A percentile compares a stretch with the other conserved stretches of the same genome.
Evolutionary conservation across 1,140 invertebrate genomes (phyloP).

Genomic region (Drosophila murphyi): DNA sequence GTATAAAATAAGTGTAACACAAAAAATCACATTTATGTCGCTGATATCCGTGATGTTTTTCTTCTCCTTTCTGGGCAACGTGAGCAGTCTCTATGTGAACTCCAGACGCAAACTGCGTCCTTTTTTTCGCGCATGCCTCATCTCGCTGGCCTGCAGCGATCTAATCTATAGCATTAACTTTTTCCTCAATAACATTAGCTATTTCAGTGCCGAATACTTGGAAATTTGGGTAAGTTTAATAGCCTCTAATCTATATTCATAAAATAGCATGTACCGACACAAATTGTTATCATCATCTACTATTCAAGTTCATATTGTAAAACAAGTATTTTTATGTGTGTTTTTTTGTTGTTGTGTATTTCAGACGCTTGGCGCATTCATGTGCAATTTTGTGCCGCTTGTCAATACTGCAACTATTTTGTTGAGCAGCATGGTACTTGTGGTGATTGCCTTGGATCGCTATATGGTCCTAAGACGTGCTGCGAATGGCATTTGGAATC

Average conservation of each 20-base stretch:
- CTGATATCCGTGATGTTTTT: slow-evolving; percentile 46
- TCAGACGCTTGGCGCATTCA: slow-evolving; percentile 84
- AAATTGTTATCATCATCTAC: no score
- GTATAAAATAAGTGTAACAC: slow-evolving; percentile 28
- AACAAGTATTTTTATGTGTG: no score
- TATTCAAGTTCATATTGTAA: no score
- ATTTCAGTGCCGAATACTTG: slow-evolving; percentile 59
- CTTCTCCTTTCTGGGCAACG: slow-evolving; percentile 63
- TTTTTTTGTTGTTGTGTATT: neutral
- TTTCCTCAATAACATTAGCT: slow-evolving; percentile 57
- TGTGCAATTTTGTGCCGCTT: slow-evolving; percentile 85
- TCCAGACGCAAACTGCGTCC: slow-evolving; percentile 65
- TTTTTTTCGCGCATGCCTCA: slow-evolving; percentile 82
- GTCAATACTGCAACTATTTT: slow-evolving; percentile 85
- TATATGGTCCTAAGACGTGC: slow-evolving; percentile 85
- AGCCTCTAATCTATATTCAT: no score
- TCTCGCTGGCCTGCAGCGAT: slow-evolving; percentile 85
- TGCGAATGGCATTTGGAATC: slow-evolving; percentile 84
- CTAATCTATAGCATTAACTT: slow-evolving; percentile 76
- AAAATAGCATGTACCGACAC: no score
- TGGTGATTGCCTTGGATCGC: slow-evolving; percentile 86
- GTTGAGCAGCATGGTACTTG: slow-evolving; percentile 85
- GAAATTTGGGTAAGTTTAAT: slow-evolving; percentile 73
- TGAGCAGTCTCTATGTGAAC: slow-evolving; percentile 70
- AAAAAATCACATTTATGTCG: slow-evolving; percentile 36